Percentiles rank a stretch among this genome's conserved stretches.
phyloP scores from a whole-genome alignment of 2,797 vertebrate species.

The Coracias cyanogaster region DNA sequence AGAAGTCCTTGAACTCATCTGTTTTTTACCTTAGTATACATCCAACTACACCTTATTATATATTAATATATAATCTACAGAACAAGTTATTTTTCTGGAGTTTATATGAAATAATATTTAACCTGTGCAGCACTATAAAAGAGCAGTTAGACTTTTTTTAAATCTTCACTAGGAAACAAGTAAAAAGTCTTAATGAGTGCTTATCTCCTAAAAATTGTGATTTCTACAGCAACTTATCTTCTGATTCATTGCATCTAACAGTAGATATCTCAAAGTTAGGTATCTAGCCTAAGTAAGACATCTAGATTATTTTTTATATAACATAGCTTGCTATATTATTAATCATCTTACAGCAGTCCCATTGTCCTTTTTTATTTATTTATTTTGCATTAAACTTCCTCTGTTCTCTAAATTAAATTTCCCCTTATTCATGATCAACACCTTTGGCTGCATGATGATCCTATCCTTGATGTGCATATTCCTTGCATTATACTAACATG shows the following conservation, averaged over 20 bases:
- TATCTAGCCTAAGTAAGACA: not conserved
- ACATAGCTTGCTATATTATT: not conserved
- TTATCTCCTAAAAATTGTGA: not conserved
- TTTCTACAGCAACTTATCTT: not conserved
- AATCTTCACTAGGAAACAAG: not conserved
- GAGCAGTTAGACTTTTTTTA: not conserved
- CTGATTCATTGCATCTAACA: not conserved
- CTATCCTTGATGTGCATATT: not conserved
- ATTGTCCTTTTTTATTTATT: not conserved
- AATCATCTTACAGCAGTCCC: not conserved
- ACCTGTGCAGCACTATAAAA: not conserved
- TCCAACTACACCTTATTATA: not conserved
- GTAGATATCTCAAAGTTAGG: not conserved
- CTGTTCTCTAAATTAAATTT: not conserved
- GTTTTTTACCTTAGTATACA: not conserved
- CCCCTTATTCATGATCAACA: not conserved
- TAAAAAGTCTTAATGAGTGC: not conserved
- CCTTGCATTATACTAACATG: not conserved
- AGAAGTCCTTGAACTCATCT: not conserved
- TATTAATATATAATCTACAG: not conserved
- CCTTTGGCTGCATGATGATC: not conserved
- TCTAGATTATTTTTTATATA: not conserved
- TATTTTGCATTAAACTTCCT: not conserved
- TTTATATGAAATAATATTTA: not conserved
- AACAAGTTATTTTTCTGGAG: not conserved